A percentile compares a stretch with the other conserved stretches of the same genome.
Conservation (phyloP, 2,888 invertebrate species). For the Idaea biselata region DNA sequence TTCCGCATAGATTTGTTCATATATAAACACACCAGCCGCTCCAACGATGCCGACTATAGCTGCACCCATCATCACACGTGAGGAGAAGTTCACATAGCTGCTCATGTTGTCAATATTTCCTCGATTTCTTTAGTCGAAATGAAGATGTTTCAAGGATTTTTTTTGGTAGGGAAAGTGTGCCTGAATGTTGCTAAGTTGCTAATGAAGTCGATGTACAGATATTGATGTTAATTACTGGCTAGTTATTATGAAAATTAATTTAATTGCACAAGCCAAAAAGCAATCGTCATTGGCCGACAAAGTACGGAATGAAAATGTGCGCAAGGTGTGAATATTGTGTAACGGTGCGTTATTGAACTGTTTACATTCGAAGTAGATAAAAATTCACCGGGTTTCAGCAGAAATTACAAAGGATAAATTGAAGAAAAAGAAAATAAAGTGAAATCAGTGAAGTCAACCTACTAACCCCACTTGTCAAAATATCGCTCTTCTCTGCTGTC, state of each 20-base stretch:
- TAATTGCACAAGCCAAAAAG: neutral
- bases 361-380: neutral
- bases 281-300: neutral
- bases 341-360: neutral
- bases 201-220: neutral
- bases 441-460: neutral
- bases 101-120: conserved; percentile 20
- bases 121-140: neutral
- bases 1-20: conserved; percentile 73
- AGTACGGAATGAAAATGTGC: neutral
- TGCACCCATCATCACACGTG: conserved; percentile 67
- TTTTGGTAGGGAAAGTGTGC: neutral
- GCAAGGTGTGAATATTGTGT: neutral
- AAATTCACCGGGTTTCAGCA: neutral
- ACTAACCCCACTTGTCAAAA: neutral
- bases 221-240: neutral
- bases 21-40: conserved; percentile 73
- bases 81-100: conserved; percentile 44
- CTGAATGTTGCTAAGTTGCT: neutral
- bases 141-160: neutral
- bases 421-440: neutral
- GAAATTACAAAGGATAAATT: neutral
- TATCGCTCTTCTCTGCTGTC: neutral
- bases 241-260: neutral
- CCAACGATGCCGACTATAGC: conserved; percentile 74